Evolutionary conservation across 2,113 vertebrate species (phyloP), one percentile per base, ranked within the genome.

Genomic region (Piaya cayana): DNA sequence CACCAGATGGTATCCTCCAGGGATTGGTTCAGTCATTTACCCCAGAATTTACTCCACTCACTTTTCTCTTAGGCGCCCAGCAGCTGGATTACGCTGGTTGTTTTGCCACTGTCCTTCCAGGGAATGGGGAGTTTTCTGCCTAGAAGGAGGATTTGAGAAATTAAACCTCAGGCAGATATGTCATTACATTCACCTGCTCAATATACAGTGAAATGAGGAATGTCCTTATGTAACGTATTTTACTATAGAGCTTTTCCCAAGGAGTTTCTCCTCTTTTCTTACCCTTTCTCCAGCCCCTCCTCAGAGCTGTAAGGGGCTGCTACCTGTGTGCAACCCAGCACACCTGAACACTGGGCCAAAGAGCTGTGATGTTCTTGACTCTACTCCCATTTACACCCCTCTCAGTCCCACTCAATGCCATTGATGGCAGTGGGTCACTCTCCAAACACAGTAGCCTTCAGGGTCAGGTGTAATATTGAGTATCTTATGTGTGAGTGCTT

Each of bases 371-470:
- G 0, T 43, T 23, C 14, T 70, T 47, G 30, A 16, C 49, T 84
- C 37, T 88, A 42, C 26, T 67, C 36, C 49, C 52, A 36, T 50
- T 59, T 36, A 26, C 36, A 52, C 19, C 25, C 13, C 1, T 2
- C 25, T 56, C 22, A 45, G 37, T 29, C 20, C n/a, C 36, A 15
- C 0, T 1, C 11, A 47, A 15, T 1, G 0, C 36, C 8, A 4
- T 6, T 55, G 47, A 47, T 12, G 19, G 25, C 43, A 45, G 18
- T 3, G 36, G 13, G 8, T 76, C 53, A 42, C 36, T n/a, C 22
- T 63, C 19, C 36, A 29, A 67, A 62, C 21, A 67, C 27, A 26
- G 3, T 32, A 65, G 10, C 34, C 74, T 87, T 71, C 29, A 22
- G 47, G 13, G 5, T 4, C 8, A 2, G n/a, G 1, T 82, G 47